These are phyloP conservation scores for Erpornis zantholeuca DNA, from an alignment of 2,113 vertebrate genomes.

Conservation along the genomic window DNA sequence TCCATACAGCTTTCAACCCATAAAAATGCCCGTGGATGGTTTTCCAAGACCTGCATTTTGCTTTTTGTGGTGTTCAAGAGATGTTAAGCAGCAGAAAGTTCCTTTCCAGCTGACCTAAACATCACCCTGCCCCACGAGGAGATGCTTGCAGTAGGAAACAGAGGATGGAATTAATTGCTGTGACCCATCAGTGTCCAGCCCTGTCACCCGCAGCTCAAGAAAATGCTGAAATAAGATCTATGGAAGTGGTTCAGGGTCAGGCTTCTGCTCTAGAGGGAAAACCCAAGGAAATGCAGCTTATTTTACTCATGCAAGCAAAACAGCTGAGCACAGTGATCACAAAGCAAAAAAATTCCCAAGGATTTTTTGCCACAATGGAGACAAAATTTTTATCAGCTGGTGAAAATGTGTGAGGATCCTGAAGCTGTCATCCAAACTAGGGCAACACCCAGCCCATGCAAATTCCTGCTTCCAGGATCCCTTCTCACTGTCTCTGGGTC, in stretches of 20 bases:
- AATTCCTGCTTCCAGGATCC: neutral
- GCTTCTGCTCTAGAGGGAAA: neutral
- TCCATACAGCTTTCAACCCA: neutral
- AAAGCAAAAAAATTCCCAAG: neutral
- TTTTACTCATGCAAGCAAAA: neutral
- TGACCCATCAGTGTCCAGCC: neutral
- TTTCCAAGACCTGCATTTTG: neutral
- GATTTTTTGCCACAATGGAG: neutral
- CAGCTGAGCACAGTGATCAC: neutral
- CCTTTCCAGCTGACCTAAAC: neutral
- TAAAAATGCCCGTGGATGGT: neutral
- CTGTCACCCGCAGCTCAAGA: neutral
- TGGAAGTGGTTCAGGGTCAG: neutral
- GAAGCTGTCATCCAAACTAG: fast-evolving
- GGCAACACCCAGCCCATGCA: neutral
- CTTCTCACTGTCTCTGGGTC: neutral
- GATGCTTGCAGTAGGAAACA: neutral
- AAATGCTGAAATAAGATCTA: neutral
- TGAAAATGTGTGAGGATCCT: neutral
- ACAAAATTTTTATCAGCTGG: neutral
- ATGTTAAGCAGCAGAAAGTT: neutral
- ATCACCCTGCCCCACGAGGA: neutral
- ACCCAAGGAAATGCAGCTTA: neutral
- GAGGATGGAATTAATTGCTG: neutral
- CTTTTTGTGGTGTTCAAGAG: neutral